Evolutionary conservation across 1,140 invertebrate species (phyloP).

Genomic region (Atta colombica): DNA sequence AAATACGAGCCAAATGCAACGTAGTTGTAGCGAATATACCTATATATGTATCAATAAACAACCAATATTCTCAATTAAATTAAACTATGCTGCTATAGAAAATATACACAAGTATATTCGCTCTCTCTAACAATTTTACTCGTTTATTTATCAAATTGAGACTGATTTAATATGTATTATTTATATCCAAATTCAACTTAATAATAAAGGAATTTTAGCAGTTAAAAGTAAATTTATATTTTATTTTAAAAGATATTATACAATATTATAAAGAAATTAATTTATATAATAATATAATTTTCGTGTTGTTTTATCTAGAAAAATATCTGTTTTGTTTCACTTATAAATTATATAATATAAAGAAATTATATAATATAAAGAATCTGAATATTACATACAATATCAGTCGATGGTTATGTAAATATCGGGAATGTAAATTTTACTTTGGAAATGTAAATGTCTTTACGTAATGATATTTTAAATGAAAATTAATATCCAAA

Average conservation of each 20-base stretch:
- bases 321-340: conserved; percentile 5
- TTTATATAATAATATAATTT: not conserved
- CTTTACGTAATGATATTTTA: not conserved
- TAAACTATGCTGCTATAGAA: not conserved
- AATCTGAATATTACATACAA: not conserved
- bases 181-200: conserved; percentile 15
- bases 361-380: conserved; percentile 13
- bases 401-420: conserved; percentile 11
- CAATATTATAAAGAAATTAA: not conserved
- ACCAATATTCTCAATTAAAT: not conserved
- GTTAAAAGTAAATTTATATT: conserved; percentile 15
- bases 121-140: not conserved
- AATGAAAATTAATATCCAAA: not conserved
- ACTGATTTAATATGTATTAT: conserved; percentile 18
- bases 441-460: not conserved
- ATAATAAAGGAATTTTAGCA: conserved; percentile 23
- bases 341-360: conserved; percentile 1
- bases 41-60: not conserved
- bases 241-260: conserved; percentile 7
- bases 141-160: conserved; percentile 2
- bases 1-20: not conserved
- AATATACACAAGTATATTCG: conserved; percentile 2
- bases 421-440: conserved; percentile 12
- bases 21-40: not conserved
- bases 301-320: conserved; percentile 1